Conservation (phyloP, 2,113 vertebrate species). For the Mola mola region DNA sequence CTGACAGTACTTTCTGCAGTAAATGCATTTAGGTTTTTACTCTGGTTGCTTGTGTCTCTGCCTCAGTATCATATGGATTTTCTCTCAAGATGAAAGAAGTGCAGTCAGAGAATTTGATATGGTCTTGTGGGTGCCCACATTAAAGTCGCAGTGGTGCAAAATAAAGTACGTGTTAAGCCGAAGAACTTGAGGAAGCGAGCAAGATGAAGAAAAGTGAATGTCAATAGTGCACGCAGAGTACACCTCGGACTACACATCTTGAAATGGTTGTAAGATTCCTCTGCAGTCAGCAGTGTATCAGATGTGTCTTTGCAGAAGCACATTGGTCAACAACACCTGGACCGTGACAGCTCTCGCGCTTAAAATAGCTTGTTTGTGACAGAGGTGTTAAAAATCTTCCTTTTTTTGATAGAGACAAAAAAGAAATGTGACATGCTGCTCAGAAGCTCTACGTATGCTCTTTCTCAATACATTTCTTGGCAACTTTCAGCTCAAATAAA, state of each 20-base stretch:
- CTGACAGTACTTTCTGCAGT: too few species aligned
- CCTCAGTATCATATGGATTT: background rate
- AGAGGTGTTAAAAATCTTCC: slow-evolving; percentile 5
- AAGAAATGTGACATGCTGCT: background rate
- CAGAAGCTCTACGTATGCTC: background rate
- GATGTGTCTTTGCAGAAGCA: slow-evolving; percentile 10
- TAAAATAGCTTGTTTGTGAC: slow-evolving; percentile 11
- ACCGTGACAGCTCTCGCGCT: slow-evolving; percentile 6
- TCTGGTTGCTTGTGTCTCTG: background rate
- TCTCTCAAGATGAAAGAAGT: background rate
- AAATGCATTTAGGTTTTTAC: background rate
- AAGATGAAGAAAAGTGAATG: slow-evolving; percentile 19
- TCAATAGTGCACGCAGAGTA: slow-evolving; percentile 9
- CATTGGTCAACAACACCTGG: slow-evolving; percentile 26
- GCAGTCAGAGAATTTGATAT: background rate
- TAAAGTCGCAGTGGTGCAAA: background rate
- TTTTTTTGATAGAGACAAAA: background rate
- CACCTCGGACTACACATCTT: slow-evolving; percentile 48
- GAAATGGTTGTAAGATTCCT: slow-evolving; percentile 44
- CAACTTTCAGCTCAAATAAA: too few species aligned
- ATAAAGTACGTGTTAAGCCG: background rate
- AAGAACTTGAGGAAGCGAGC: slow-evolving; percentile 11
- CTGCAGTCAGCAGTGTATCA: slow-evolving; percentile 46
- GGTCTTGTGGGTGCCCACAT: slow-evolving; percentile 2
- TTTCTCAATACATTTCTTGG: too few species aligned